Evolutionary conservation across 2,888 invertebrate species (phyloP).

Genomic region (Scrobipalpa atriplicella): DNA sequence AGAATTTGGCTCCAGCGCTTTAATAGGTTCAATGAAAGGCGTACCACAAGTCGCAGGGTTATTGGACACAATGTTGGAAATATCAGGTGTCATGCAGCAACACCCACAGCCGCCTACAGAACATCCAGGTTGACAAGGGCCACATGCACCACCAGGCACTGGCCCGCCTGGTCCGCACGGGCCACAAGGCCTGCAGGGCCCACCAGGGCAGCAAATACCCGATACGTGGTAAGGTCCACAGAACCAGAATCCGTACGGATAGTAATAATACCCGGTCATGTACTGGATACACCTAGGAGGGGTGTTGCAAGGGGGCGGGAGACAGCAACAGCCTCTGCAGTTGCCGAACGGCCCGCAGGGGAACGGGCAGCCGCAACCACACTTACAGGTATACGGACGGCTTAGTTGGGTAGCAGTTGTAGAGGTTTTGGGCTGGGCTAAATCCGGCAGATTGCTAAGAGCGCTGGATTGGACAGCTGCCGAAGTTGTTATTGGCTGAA

Average conservation of each 20-base stretch:
- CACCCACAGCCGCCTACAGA: neutral
- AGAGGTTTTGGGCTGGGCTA: neutral
- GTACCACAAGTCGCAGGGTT: neutral
- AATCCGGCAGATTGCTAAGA: neutral
- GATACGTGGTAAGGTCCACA: slow-evolving; percentile 68
- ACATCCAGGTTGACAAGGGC: slow-evolving; percentile 4
- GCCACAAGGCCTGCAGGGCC: slow-evolving; percentile 24
- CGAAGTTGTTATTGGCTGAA: neutral
- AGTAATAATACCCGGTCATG: slow-evolving; percentile 72
- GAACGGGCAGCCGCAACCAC: neutral
- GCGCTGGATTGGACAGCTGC: neutral
- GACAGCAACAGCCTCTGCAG: slow-evolving; percentile 49
- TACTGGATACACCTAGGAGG: slow-evolving; percentile 65
- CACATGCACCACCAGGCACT: neutral
- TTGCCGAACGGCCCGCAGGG: slow-evolving; percentile 53
- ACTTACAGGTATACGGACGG: slow-evolving; percentile 23
- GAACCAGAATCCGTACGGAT: slow-evolving; percentile 71
- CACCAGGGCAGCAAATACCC: slow-evolving; percentile 52
- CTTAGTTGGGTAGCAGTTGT: neutral
- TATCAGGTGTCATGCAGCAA: slow-evolving; percentile 9
- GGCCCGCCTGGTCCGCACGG: slow-evolving; percentile 23
- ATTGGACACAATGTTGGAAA: neutral
- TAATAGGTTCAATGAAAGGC: neutral
- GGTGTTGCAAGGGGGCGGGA: slow-evolving; percentile 64
- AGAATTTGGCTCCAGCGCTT: neutral